Evolutionary conservation across 2,888 invertebrate species (phyloP).

Genomic region (Agrotis ipsilon): DNA sequence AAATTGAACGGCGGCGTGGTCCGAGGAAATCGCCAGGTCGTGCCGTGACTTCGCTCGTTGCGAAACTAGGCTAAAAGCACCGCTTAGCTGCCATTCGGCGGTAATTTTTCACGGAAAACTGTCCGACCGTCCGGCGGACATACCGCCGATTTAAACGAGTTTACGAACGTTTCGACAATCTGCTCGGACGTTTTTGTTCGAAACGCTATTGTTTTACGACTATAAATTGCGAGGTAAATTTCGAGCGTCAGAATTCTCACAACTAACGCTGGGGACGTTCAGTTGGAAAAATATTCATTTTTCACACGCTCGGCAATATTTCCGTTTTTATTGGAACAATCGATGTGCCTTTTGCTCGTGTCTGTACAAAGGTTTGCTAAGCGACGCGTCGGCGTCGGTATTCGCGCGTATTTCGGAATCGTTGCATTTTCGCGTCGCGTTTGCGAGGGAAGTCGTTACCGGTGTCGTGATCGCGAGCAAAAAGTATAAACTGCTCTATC

Average conservation of each 20-base stretch:
- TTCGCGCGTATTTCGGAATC: conserved; percentile 78
- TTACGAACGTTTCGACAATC: conserved; percentile 75
- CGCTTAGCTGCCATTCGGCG: conserved; percentile 74
- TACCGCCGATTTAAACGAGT: conserved; percentile 75
- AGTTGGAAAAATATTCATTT: conserved; percentile 81
- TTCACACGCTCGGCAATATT: conserved; percentile 80
- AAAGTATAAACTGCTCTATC: conserved; percentile 74
- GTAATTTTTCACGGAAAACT: conserved; percentile 83
- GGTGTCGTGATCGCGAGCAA: conserved; percentile 77
- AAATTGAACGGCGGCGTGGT: conserved; percentile 78
- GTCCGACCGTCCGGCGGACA: conserved; percentile 68
- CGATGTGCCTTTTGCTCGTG: conserved; percentile 78
- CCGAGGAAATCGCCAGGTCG: conserved; percentile 82
- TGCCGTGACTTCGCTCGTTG: conserved; percentile 79
- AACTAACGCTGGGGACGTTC: conserved; percentile 58
- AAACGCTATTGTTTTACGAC: conserved; percentile 59
- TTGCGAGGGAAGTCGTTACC: conserved; percentile 84
- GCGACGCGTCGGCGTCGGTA: conserved; percentile 69
- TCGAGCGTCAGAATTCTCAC: conserved; percentile 69
- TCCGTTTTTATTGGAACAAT: conserved; percentile 85
- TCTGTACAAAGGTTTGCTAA: conserved; percentile 74
- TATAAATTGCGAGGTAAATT: conserved; percentile 68
- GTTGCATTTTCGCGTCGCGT: conserved; percentile 78
- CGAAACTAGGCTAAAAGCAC: conserved; percentile 84
- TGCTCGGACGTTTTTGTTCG: conserved; percentile 58